Evolutionary conservation across 2,797 vertebrate species (phyloP), one percentile per base, ranked within the genome.

Genomic region (Periophthalmus magnuspinnatus): DNA sequence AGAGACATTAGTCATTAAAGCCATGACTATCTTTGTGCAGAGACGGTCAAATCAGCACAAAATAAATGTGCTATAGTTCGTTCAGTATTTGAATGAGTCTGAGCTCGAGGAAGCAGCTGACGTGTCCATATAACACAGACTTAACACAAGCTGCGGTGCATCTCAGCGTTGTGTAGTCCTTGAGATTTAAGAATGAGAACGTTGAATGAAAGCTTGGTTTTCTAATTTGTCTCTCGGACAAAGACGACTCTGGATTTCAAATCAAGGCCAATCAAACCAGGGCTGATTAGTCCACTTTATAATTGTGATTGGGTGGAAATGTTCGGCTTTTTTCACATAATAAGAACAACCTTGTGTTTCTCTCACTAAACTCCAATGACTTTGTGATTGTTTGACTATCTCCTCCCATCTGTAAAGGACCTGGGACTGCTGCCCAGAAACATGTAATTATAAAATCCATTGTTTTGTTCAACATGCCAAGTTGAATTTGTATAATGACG

Each of bases 261-360:
- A 64, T 64, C 41, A 64, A 63, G 50, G 38, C 61, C 61, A 63
- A 63, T 63, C 38, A 63, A 63, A 47, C 55, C 28, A 9, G 21
- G n/a, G 38, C 61, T 63, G 61, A 63, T 63, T 63, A 63, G 61
- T 28, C 61, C 38, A 63, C 61, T 47, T 63, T 9, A 63, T 63
- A 47, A 63, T 63, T 63, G 61, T 47, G 61, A 63, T 5, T 28
- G 61, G 41, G 38, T 47, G 61, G 61, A 63, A 47, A 47, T 8
- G 11, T 16, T 63, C 61, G 9, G 41, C 21, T 63, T 63, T 28
- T 22, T 24, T 45, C 36, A 36, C n/a, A 45, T 21, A 45, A 62
- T 62, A 32, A 58, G 32, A 58, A 62, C 24, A 47, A 47, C 61
- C 38, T 47, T 24, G 36, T 63, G 38, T 28, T 17, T n/a, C 58